These are phyloP conservation scores for Enteromius argenteus DNA, from an alignment of 2,797 vertebrate genomes.

Conservation along the genomic window DNA sequence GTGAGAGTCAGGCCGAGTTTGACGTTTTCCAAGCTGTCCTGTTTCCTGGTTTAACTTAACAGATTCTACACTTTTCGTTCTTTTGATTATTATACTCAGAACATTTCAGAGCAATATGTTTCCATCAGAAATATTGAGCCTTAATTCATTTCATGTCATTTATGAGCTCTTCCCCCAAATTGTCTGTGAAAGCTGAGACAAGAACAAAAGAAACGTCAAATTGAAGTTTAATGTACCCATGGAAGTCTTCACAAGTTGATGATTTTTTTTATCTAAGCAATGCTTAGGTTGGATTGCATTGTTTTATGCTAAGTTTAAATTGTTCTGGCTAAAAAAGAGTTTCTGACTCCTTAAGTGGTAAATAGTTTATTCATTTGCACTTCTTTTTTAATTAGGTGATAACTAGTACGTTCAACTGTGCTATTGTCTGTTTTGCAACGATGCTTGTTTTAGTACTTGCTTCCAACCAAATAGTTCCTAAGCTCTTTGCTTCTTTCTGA, in stretches of 20 bases:
- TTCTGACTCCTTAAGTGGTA: slow-evolving; percentile 63
- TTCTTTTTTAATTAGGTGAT: slow-evolving; percentile 59
- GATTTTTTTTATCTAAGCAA: slow-evolving; percentile 63
- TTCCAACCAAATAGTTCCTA: not conserved
- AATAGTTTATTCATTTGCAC: slow-evolving; percentile 56
- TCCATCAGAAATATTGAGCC: slow-evolving; percentile 29
- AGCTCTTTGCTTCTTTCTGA: not conserved
- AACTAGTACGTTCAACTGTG: slow-evolving; percentile 14
- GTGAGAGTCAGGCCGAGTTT: slow-evolving; percentile 7
- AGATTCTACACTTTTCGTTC: not conserved
- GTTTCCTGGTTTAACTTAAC: slow-evolving; percentile 32
- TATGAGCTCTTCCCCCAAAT: slow-evolving; percentile 52
- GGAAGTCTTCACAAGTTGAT: slow-evolving; percentile 39
- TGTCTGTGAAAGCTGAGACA: slow-evolving; percentile 61
- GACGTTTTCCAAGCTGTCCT: slow-evolving; percentile 26
- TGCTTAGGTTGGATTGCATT: slow-evolving; percentile 42
- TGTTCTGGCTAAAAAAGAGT: slow-evolving; percentile 55
- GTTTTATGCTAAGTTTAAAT: slow-evolving; percentile 61
- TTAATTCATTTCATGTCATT: slow-evolving; percentile 61
- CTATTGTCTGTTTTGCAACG: not conserved
- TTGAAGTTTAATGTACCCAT: slow-evolving; percentile 65
- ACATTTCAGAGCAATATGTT: not conserved
- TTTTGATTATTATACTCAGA: not conserved
- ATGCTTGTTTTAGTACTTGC: slow-evolving; percentile 16
- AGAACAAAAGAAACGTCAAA: slow-evolving; percentile 60